phyloP scores from a whole-genome alignment of 1,140 invertebrate species.

The Leptinotarsa lineolata region DNA sequence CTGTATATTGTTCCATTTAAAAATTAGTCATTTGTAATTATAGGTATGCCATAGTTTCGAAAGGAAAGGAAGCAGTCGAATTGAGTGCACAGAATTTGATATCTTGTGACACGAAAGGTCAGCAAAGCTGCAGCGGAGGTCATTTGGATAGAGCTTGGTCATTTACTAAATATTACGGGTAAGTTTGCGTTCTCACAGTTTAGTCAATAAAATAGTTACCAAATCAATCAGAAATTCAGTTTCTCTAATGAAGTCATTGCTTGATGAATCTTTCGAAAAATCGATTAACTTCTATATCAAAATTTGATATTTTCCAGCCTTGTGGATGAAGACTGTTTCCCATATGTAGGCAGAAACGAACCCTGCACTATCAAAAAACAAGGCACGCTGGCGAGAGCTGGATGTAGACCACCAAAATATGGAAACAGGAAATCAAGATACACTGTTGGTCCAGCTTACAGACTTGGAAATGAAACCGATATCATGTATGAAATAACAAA shows the following conservation, averaged over 20 bases:
- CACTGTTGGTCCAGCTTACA: conserved; percentile 83
- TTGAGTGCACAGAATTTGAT: conserved; percentile 85
- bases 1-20: no score
- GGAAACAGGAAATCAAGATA: conserved; percentile 66
- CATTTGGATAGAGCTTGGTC: conserved; percentile 90
- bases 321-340: conserved; percentile 81
- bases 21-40: conserved; percentile 37
- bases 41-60: conserved; percentile 80
- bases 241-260: no score
- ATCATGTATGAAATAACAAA: conserved; percentile 91
- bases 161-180: conserved; percentile 84
- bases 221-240: no score
- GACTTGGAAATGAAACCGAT: conserved; percentile 75
- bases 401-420: conserved; percentile 60
- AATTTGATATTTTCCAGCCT: conserved; percentile 61
- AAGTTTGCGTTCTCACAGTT: conserved; percentile 39
- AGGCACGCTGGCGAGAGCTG: conserved; percentile 59
- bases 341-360: conserved; percentile 68
- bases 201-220: no score
- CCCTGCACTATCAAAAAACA: conserved; percentile 64
- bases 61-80: conserved; percentile 69
- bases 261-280: no score
- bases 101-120: conserved; percentile 77
- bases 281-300: no score
- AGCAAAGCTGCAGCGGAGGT: conserved; percentile 84